These are phyloP conservation scores for Pseudococcus longispinus DNA, from an alignment of 2,888 invertebrate species.

Conservation along the genomic window DNA sequence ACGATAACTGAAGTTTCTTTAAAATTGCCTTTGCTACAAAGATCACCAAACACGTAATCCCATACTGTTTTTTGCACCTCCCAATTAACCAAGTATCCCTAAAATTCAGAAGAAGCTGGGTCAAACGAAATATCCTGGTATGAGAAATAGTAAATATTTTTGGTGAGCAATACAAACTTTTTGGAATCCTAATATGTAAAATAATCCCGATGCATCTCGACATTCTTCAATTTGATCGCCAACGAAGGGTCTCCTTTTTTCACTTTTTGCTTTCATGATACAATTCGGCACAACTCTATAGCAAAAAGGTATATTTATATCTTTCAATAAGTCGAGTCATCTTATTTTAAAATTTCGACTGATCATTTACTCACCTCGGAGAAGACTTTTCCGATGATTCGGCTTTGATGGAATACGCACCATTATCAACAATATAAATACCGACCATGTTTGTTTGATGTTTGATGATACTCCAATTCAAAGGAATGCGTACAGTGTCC, in stretches of 20 bases:
- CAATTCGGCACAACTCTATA: conserved; percentile 85
- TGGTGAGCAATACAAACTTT: conserved; percentile 65
- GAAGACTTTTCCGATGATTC: conserved; percentile 75
- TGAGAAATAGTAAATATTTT: neutral
- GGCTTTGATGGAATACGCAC: conserved; percentile 84
- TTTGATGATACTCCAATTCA: neutral
- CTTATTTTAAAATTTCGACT: no score
- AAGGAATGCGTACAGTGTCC: no score
- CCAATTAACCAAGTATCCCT: conserved; percentile 94
- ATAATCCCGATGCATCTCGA: conserved; percentile 92
- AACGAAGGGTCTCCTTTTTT: conserved; percentile 89
- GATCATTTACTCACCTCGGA: conserved; percentile 67
- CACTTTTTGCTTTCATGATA: conserved; percentile 97
- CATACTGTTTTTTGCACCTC: conserved; percentile 94
- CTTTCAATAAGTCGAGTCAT: no score
- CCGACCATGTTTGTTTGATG: neutral
- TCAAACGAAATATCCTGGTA: neutral
- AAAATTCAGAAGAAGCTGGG: conserved; percentile 59
- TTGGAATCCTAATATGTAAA: conserved; percentile 91
- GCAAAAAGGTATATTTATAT: conserved; percentile 57
- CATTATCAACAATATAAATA: conserved; percentile 83
- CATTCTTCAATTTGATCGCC: conserved; percentile 96
- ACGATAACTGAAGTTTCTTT: conserved; percentile 81
- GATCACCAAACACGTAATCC: conserved; percentile 92
- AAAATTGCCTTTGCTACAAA: conserved; percentile 79